Evolutionary conservation across 2,797 vertebrate species (phyloP).

Genomic region (Ptychobarbus kaznakovi): DNA sequence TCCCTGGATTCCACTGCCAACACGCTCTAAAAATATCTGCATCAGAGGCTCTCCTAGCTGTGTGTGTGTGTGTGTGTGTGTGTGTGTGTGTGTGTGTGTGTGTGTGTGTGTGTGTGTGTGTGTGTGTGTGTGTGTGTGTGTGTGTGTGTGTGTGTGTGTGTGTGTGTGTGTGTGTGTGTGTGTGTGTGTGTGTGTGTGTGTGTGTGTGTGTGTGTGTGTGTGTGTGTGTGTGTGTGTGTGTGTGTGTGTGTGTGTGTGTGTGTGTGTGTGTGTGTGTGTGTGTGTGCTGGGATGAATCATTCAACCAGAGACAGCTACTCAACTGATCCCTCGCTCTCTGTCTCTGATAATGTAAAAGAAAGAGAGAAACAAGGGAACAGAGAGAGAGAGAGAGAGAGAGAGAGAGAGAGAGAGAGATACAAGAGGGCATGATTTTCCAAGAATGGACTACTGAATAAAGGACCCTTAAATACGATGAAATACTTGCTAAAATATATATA

Average conservation of each 20-base stretch:
- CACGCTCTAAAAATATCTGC: slow-evolving; percentile 65
- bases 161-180: slow-evolving; percentile 37
- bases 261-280: slow-evolving; percentile 24
- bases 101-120: slow-evolving; percentile 24
- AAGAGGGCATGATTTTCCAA: slow-evolving; percentile 1
- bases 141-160: slow-evolving; percentile 20
- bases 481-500: no score
- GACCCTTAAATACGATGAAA: not conserved
- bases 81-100: slow-evolving; percentile 9
- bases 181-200: slow-evolving; percentile 7
- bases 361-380: not conserved
- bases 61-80: slow-evolving; percentile 38
- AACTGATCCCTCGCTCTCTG: slow-evolving; percentile 46
- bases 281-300: slow-evolving; percentile 48
- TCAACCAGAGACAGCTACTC: slow-evolving; percentile 52
- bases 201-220: slow-evolving; percentile 29
- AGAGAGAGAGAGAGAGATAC: slow-evolving; percentile 1
- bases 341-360: slow-evolving; percentile 26
- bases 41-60: slow-evolving; percentile 53
- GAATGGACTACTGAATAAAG: slow-evolving; percentile 20
- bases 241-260: slow-evolving; percentile 9
- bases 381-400: slow-evolving; percentile 4
- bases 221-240: slow-evolving; percentile 38
- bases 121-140: not conserved
- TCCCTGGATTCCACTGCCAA: slow-evolving; percentile 59